These are phyloP conservation scores for Perccottus glenii DNA, from an alignment of 2,113 vertebrate genomes.

Conservation along the genomic window DNA sequence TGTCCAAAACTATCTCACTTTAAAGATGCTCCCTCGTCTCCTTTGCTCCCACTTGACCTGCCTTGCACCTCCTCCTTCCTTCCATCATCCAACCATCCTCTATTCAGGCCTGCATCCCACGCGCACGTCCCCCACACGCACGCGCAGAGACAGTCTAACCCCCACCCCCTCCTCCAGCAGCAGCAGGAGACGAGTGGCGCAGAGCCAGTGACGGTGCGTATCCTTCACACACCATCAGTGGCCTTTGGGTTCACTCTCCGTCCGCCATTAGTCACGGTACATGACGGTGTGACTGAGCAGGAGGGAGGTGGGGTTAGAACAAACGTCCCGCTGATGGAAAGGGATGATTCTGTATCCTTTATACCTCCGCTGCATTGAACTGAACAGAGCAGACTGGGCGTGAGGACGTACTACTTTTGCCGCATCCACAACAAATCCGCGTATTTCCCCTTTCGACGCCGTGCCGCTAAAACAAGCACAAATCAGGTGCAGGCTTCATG, in stretches of 20 bases:
- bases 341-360: not conserved
- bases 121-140: not conserved
- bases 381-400: not conserved
- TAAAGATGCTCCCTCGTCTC: not conserved
- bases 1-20: not conserved
- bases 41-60: constrained; percentile 1
- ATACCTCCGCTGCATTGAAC: not conserved
- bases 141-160: not conserved
- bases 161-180: not conserved
- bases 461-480: constrained; percentile 4
- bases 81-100: not conserved
- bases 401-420: not conserved
- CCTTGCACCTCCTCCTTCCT: not conserved
- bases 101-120: not conserved
- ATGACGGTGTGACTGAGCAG: not conserved
- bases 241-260: not conserved
- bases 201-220: not conserved
- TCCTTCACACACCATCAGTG: not conserved
- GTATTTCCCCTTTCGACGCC: not conserved
- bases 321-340: not conserved
- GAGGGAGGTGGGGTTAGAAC: not conserved
- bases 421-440: not conserved
- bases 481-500: constrained; percentile 12
- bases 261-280: not conserved
- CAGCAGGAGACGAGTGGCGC: constrained; percentile 2